A percentile compares a stretch with the other conserved stretches of the same genome.
These are phyloP conservation scores for Morelia viridis DNA, from an alignment of 2,797 vertebrate genomes.

Conservation along the genomic window DNA sequence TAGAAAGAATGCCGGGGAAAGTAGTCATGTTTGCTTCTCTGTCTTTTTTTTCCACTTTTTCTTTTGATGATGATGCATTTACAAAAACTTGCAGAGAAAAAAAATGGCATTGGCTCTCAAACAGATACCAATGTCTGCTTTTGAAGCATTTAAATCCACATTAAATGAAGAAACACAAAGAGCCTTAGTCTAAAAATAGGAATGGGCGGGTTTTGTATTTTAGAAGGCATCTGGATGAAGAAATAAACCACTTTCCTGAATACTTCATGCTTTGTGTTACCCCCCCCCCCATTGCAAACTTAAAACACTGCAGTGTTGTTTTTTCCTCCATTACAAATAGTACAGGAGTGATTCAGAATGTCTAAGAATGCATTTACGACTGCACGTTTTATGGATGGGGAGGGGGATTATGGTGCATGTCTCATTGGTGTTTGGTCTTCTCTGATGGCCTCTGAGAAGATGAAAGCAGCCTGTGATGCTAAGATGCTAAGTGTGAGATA, in stretches of 20 bases:
- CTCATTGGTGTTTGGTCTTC: conserved; percentile 27
- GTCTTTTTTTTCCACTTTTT: too few relatives aligned
- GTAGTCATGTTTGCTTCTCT: conserved; percentile 33
- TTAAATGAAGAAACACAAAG: conserved; percentile 59
- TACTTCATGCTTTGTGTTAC: conserved; percentile 31
- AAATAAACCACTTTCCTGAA: conserved; percentile 17
- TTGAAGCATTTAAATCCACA: conserved; percentile 63
- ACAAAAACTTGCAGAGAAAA: conserved; percentile 67
- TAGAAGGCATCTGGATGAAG: conserved; percentile 54
- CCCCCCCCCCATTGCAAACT: not conserved
- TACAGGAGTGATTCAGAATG: not conserved
- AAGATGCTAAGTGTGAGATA: conserved; percentile 62
- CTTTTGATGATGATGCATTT: conserved; percentile 63
- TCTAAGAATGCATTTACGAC: not conserved
- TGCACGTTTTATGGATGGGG: not conserved
- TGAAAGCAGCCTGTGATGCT: conserved; percentile 49
- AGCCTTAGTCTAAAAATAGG: conserved; percentile 56
- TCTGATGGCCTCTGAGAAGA: conserved; percentile 46
- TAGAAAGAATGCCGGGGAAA: conserved; percentile 65
- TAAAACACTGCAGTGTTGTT: not conserved
- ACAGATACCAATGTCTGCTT: conserved; percentile 61
- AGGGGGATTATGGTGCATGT: conserved; percentile 4
- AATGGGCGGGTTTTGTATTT: conserved; percentile 36
- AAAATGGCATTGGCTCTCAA: conserved; percentile 62
- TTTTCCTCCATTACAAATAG: not conserved